phyloP scores from a whole-genome alignment of 2,797 vertebrate species.

The Esox lucius region DNA sequence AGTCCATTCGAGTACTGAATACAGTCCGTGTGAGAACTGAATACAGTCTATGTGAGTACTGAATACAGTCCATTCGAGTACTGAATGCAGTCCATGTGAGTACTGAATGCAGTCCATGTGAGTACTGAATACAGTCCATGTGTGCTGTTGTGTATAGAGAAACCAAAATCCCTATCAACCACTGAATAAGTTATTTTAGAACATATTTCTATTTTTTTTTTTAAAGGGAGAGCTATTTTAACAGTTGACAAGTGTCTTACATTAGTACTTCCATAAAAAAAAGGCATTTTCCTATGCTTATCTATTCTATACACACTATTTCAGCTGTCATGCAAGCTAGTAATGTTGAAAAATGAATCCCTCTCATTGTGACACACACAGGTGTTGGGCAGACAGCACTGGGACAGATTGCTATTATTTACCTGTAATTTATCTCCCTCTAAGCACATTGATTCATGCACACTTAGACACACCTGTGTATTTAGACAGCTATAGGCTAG shows the following conservation, averaged over 20 bases:
- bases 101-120: no score
- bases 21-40: no score
- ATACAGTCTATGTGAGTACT: no score
- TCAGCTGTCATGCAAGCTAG: background rate
- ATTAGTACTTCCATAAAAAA: background rate
- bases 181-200: no score
- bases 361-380: background rate
- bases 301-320: background rate
- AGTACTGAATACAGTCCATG: no score
- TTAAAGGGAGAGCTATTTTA: no score
- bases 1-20: no score
- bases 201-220: no score
- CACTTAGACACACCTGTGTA: background rate
- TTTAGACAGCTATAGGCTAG: background rate
- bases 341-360: constrained; percentile 3
- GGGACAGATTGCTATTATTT: background rate
- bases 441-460: background rate
- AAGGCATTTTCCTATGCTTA: background rate
- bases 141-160: no score
- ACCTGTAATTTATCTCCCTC: background rate
- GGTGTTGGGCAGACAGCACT: background rate
- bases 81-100: no score
- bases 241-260: background rate
- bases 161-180: no score
- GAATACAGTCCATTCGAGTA: no score